Evolutionary conservation across 1,140 invertebrate species (phyloP).

Genomic region (Berghia stephanieae): DNA sequence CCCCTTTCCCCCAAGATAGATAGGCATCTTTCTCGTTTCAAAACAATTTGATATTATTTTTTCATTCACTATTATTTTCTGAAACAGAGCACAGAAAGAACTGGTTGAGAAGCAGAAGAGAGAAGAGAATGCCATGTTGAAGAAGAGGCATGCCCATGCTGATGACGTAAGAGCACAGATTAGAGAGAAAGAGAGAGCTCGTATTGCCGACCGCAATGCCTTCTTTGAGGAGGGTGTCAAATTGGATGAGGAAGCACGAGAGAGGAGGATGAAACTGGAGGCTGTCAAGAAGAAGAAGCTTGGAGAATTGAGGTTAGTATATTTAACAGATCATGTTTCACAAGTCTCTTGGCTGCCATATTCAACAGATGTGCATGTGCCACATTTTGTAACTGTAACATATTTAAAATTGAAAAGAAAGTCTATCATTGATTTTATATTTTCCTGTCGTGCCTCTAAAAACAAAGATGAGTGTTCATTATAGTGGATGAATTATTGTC

Average conservation of each 20-base stretch:
- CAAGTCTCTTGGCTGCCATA: too few species aligned
- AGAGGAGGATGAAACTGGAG: constrained; percentile 61
- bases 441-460: neutral
- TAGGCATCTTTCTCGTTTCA: too few species aligned
- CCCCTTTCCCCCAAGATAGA: neutral
- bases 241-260: constrained; percentile 64
- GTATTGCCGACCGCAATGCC: constrained; percentile 59
- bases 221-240: constrained; percentile 68
- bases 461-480: neutral
- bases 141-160: constrained; percentile 54
- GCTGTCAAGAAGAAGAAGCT: constrained; percentile 67
- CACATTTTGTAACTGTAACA: neutral
- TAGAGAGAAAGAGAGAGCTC: constrained; percentile 61
- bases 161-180: constrained; percentile 65
- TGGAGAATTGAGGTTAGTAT: constrained; percentile 61
- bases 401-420: neutral
- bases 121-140: constrained; percentile 53
- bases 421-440: neutral
- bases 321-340: neutral
- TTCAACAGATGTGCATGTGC: too few species aligned
- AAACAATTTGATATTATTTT: neutral
- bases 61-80: neutral
- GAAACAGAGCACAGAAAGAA: constrained; percentile 64
- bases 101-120: constrained; percentile 64
- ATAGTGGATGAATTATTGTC: neutral